These are phyloP conservation scores for Dasysyrphus albostriatus DNA, from an alignment of 2,888 invertebrate genomes.

Conservation along the genomic window DNA sequence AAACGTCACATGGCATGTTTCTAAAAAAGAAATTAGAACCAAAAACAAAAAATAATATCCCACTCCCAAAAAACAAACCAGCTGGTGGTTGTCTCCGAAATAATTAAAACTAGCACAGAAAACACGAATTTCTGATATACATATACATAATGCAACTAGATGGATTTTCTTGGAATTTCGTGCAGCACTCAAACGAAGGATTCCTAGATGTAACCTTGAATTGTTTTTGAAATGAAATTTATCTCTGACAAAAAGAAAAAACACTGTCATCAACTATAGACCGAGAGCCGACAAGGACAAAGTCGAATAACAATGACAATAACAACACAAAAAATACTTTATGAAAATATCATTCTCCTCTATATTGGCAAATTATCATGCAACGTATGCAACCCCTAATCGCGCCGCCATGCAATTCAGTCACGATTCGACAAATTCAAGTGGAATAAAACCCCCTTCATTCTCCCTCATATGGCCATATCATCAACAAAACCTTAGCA, in stretches of 20 bases:
- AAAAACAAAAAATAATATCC: background rate
- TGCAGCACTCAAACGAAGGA: constrained; percentile 42
- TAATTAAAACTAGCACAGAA: constrained; percentile 58
- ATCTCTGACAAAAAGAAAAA: constrained; percentile 36
- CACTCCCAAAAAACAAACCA: background rate
- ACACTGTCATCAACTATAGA: constrained; percentile 34
- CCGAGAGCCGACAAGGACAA: constrained; percentile 35
- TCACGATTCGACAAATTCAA: constrained; percentile 73
- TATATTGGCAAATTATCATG: constrained; percentile 72
- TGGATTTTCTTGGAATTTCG: constrained; percentile 27
- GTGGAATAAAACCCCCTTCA: constrained; percentile 45
- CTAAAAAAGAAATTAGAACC: background rate
- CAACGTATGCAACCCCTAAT: constrained; percentile 75
- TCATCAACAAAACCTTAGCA: constrained; percentile 14
- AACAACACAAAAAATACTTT: constrained; percentile 24
- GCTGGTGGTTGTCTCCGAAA: constrained; percentile 64
- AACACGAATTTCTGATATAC: background rate
- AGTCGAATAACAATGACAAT: constrained; percentile 24
- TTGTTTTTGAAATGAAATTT: constrained; percentile 46
- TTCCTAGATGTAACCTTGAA: constrained; percentile 62
- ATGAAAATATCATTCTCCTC: constrained; percentile 60
- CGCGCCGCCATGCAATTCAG: constrained; percentile 72
- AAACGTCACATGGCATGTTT: constrained; percentile 48
- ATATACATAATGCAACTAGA: background rate
- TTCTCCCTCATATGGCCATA: background rate